Percentiles rank a stretch among this genome's conserved stretches.
These are phyloP conservation scores for Nomada fucata DNA, from an alignment of 2,888 invertebrate species.

Conservation along the genomic window DNA sequence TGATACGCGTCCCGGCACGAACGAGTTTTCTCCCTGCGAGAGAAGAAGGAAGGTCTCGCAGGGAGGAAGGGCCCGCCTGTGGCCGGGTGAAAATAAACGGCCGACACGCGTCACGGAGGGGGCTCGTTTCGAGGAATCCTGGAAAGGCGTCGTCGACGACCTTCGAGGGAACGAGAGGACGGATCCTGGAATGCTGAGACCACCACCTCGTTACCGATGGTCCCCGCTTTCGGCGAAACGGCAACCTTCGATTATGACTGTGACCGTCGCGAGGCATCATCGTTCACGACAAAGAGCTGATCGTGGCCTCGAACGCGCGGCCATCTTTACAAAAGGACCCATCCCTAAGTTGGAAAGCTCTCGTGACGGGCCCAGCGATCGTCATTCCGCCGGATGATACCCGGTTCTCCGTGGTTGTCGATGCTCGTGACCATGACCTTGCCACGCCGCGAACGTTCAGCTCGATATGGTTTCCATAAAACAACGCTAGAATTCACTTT, in stretches of 20 bases:
- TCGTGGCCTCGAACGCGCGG: constrained; percentile 32
- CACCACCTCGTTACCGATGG: constrained; percentile 27
- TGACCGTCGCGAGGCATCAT: constrained; percentile 44
- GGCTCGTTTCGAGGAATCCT: constrained; percentile 25
- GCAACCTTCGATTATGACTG: constrained; percentile 57
- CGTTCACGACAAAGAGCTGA: constrained; percentile 50
- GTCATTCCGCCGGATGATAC: not conserved
- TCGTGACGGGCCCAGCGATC: not conserved
- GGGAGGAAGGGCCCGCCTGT: not conserved
- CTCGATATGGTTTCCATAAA: constrained; percentile 18
- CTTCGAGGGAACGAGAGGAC: constrained; percentile 44
- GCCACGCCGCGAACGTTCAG: not conserved
- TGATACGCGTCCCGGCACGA: not conserved
- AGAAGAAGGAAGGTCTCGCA: not conserved
- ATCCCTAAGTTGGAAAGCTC: constrained; percentile 12
- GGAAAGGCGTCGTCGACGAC: constrained; percentile 26
- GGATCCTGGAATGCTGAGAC: constrained; percentile 40
- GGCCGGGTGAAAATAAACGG: constrained; percentile 10
- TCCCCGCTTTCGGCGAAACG: constrained; percentile 54
- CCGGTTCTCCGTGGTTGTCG: not conserved
- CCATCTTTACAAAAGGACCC: constrained; percentile 5
- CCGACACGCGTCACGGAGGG: not conserved
- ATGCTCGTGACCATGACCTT: constrained; percentile 51
- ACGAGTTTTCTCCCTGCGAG: constrained; percentile 12
- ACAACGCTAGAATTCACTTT: not conserved